These are phyloP conservation scores for Enteromius afrohamiltoni DNA, from an alignment of 2,797 vertebrate genomes.

Conservation along the genomic window DNA sequence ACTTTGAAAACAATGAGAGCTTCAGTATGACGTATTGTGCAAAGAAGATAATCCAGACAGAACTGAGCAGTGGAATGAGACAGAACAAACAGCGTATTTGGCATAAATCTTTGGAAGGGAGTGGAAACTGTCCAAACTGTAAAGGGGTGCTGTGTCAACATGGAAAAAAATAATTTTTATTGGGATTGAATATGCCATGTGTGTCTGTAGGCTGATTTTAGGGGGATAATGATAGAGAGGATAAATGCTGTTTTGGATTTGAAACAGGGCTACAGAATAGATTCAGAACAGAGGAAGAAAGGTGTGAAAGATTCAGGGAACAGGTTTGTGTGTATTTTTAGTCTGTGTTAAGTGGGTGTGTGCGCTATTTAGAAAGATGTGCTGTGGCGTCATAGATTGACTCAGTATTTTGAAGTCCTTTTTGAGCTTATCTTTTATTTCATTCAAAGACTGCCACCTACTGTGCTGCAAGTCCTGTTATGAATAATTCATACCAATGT, in stretches of 20 bases:
- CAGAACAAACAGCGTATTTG: background rate
- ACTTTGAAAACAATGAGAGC: background rate
- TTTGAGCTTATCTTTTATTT: conserved; percentile 30
- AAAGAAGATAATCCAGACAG: background rate
- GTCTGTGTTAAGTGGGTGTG: conserved; percentile 13
- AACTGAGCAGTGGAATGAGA: conserved; percentile 12
- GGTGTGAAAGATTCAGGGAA: conserved; percentile 39
- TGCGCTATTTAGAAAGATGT: background rate
- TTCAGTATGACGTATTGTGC: background rate
- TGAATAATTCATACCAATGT: conserved; percentile 50
- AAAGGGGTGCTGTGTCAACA: conserved; percentile 16
- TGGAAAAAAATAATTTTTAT: background rate
- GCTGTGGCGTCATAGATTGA: background rate
- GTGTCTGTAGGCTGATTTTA: conserved; percentile 9
- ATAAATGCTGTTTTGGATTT: background rate
- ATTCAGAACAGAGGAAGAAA: conserved; percentile 23
- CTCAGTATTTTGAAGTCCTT: background rate
- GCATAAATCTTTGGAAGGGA: conserved; percentile 22
- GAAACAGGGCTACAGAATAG: background rate
- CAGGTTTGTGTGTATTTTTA: background rate
- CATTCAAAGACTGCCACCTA: conserved; percentile 1
- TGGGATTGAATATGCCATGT: conserved; percentile 21
- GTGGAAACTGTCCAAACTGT: background rate
- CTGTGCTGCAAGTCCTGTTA: background rate
- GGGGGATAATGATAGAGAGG: background rate